Evolutionary conservation across 2,888 invertebrate species (phyloP).

Genomic region (Spodoptera exigua): DNA sequence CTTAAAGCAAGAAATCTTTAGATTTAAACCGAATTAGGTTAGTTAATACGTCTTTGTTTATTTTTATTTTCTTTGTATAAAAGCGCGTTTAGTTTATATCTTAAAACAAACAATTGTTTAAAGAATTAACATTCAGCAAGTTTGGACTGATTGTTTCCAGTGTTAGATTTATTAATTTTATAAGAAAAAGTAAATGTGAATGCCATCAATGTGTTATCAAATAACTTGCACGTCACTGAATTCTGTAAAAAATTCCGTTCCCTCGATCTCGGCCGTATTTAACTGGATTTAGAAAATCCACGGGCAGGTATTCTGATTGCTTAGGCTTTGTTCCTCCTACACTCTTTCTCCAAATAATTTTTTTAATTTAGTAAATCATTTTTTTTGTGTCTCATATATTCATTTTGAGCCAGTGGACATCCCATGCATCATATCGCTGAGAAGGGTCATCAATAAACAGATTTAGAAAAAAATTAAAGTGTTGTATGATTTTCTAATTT

Average conservation of each 20-base stretch:
- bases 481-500: too few species aligned
- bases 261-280: constrained; percentile 11
- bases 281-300: constrained; percentile 16
- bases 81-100: background rate
- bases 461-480: too few species aligned
- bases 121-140: background rate
- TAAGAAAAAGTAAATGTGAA: constrained; percentile 5
- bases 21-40: background rate
- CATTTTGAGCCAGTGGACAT: too few species aligned
- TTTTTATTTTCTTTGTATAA: too few species aligned
- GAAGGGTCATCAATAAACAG: too few species aligned
- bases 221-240: constrained; percentile 29
- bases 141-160: background rate
- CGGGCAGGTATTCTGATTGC: constrained; percentile 14
- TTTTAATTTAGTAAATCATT: background rate
- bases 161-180: background rate
- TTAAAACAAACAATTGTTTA: background rate
- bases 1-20: constrained; percentile 15
- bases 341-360: background rate
- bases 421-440: too few species aligned
- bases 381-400: too few species aligned
- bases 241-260: constrained; percentile 4
- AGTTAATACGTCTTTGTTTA: too few species aligned
- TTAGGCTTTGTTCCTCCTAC: constrained; percentile 13
- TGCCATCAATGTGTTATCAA: constrained; percentile 17